Evolutionary conservation across 2,888 invertebrate genomes (phyloP), one percentile per base, ranked within the genome.

Genomic region (Antheraea yamamai): DNA sequence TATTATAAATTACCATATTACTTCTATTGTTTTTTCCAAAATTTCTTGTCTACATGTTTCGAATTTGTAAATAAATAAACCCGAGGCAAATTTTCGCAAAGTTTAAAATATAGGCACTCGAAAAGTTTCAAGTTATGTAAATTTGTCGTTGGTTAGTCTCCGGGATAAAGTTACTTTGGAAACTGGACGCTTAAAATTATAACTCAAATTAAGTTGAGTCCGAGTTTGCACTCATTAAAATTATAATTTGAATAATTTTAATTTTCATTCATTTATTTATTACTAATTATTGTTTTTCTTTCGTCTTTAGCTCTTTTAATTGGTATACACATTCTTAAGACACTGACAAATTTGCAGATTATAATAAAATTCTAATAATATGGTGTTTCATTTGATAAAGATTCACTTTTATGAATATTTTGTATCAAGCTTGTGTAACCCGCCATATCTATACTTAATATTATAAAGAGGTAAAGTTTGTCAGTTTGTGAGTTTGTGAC

Each of bases 101-200:
- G 68, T 35, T 68, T 35, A 68, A 30, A 66, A 35, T 16, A 68
- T 35, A 39, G 39, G 39, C 7, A 39, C 39, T 1, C n/a, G 0
- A 70, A 70, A 70, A 70, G 70, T 70, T 39, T 39, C 70, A 39
- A 70, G 70, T 35, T 70, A 39, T 70, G 70, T 70, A 70, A 70
- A 70, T 70, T 66, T 35, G 39, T 70, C 20, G n/a, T 70, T 39
- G 70, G 70, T 35, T 39, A 12, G 70, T n/a, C 70, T 39, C 64
- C 64, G n/a, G 20, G n/a, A 35, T 14, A 35, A 70, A 70, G 70
- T n/a, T 70, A n/a, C 70, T 3, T 10, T n/a, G 35, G n/a, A 70
- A 70, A 39, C 70, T 39, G 70, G 70, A 20, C 70, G 35, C 23
- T 70, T 70, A 70, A 70, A 7, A 39, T 70, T 70, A 16, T 70